Base-by-base conservation (phyloP, 53 echinoderm and acorn worm genomes). In the Luidia sarsii region DNA sequence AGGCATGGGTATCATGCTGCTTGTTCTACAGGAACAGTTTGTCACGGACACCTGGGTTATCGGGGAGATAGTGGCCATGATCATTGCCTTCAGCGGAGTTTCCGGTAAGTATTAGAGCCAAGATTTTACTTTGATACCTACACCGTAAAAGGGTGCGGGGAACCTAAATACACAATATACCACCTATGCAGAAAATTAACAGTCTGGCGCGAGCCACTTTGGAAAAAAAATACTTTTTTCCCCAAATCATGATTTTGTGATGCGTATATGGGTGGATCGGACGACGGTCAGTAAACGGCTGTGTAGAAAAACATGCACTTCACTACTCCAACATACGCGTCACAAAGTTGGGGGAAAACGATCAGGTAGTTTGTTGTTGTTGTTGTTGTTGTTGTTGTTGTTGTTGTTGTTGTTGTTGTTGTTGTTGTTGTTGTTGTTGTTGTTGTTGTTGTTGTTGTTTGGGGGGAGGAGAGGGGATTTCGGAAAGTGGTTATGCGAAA, bases 1-100 rank as follows among this genome's bases (percentile, higher is more conserved):
- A 51, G 34, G 50, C 33, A 10, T 70, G 6, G 51, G 70, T 15
- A 31, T 70, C 29, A 70, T 70, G 51, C 14, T 70, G 11, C 70
- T 50, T 1, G 31, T 51, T 29, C 33, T 70, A 29, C 49, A 70
- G 31, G 49, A 28, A 11, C 70, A 70, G 70, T 50, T 70, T 33
- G 51, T 32, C 31, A 70, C 70, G 0, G 41, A 46, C 16, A 30
- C 50, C 2, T 48, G 48, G 33, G 9, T 70, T 0, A 23, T 70
- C 4, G 70, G 70, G 15, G 25, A 50, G 50, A 50, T 50, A 30
- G 32, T 20, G 18, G 27, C 48, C 1, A 49, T 30, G 25, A 33
- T 70, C 3, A 32, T 14, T 0, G 70, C 70, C 30, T 14, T 29
- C 29, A 19, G 28, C 10, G 70, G 70, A 13, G 31, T 70, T 7